Base-by-base conservation (phyloP, 2,888 invertebrate species). In the Aphodius sticticus region DNA sequence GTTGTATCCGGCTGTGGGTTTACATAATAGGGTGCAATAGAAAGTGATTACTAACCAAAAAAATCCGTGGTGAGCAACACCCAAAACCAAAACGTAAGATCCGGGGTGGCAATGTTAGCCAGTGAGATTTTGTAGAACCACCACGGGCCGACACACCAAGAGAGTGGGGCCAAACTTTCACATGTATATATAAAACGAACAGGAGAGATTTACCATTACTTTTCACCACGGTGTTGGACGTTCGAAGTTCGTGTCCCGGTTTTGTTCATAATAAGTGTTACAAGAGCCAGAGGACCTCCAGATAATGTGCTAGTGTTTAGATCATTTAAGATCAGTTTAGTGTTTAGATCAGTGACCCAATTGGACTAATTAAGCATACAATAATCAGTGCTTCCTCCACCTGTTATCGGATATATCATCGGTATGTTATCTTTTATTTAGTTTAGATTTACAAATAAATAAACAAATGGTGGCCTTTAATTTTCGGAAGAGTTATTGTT, bases 161-260 rank as follows among this genome's bases (percentile, higher is more conserved):
- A 87, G 87, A 87, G 89, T 86, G 88, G 89, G 87, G 87, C 86
- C 69, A 84, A 88, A 89, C 89, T 89, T 89, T 89, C 89, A 89
- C 89, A 87, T 87, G 87, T 86, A 87, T 89, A 89, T 89, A 89
- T 89, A 89, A 88, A 89, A 89, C 87, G 88, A 88, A 88, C 87
- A 86, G 86, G 85, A 87, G 87, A 87, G 87, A 88, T 89, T 88
- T 87, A 87, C 86, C 87, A 88, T 88, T 89, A 89, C 88, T 88
- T 88, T 87, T 88, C 86, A 84, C 85, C 82, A 85, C 84, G 82
- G 76, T 78, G 35, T 78, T 38, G 38, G 78, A 72, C 78, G 75
- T 77, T 26, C 69, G 69, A 77, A 77, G 74, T 37, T 74, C 36
- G n/a, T 74, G 74, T 74, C 36, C 36, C 74, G 53, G 53, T 53